Conservation (phyloP, 2,888 invertebrate genomes). For the Rhagophthalmus giganteus region DNA sequence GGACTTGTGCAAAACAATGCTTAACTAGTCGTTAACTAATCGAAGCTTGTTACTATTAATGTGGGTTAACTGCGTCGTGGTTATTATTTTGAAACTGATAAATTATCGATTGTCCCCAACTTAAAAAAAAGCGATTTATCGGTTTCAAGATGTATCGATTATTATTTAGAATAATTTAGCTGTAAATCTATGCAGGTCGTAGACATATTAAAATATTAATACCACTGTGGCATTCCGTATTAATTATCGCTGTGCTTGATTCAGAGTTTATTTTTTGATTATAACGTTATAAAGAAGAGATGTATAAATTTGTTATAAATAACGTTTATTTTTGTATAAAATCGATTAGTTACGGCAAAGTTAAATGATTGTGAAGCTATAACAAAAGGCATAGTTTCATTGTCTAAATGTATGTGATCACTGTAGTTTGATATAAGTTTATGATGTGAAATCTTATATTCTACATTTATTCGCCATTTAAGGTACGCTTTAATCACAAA, state of each 20-base stretch:
- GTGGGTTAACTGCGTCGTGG: neutral
- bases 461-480: conserved; percentile 24
- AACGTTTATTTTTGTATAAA: conserved; percentile 27
- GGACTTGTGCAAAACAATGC: conserved; percentile 45
- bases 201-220: conserved; percentile 39
- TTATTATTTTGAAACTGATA: too few species aligned
- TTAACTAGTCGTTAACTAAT: conserved; percentile 47
- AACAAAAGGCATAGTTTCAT: conserved; percentile 47
- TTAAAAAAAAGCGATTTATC: neutral
- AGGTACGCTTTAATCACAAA: conserved; percentile 29
- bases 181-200: conserved; percentile 44
- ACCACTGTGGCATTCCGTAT: conserved; percentile 44
- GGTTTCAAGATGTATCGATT: neutral
- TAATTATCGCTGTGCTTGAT: conserved; percentile 24
- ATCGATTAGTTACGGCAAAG: conserved; percentile 46
- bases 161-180: conserved; percentile 18
- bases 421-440: conserved; percentile 40
- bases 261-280: conserved; percentile 22
- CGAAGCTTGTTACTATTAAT: conserved; percentile 30
- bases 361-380: conserved; percentile 43
- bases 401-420: conserved; percentile 52
- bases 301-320: conserved; percentile 22
- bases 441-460: conserved; percentile 27
- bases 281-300: conserved; percentile 7
- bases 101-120: too few species aligned